Evolutionary conservation across 2,113 vertebrate genomes (phyloP), one percentile per base, ranked within the genome.

Genomic region (Nannospalax galili): DNA sequence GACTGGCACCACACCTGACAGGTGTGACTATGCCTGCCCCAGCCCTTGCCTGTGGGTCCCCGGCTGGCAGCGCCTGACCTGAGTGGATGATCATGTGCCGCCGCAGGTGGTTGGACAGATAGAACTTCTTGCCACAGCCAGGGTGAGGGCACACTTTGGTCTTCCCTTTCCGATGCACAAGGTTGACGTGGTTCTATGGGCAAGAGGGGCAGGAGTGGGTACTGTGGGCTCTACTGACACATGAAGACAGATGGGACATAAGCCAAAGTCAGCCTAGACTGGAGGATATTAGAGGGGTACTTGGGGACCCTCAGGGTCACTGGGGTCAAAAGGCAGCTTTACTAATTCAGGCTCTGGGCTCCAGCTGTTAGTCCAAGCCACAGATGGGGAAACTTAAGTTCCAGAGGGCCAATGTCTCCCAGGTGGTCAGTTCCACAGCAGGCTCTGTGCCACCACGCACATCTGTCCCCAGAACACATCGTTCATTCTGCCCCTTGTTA

Each of bases 61-160:
- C 62, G 6, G 73, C 56, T 2, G 4, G 7, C 26, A 0, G 85
- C 72, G 84, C 56, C 95, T 80, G 86, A 98, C 99, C 99, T 95
- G 99, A 99, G 85, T 99, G 99, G 97, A 99, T 99, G 97, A 99
- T 99, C 99, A 99, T 99, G 97, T 99, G 99, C 0, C 99, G 98
- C 74, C 99, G 99, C 70, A 99, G 98, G 96, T 99, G 99, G 95
- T 99, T 99, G 4, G 99, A 99, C 77, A 99, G 95, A 92, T 99
- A 99, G 97, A 99, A 99, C 96, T 99, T 99, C 93, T 99, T 99
- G 32, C 99, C 99, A 2, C 99, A 99, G 96, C 99, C 99, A 0
- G 99, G 99, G 94, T 99, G 99, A 2, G 99, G 99, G 67, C 99
- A 99, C 45, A 99, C 98, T 96, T 99, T 99, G 74, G 99, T 99